A percentile compares a stretch with the other conserved stretches of the same genome.
phyloP scores from a whole-genome alignment of 2,797 vertebrate species.

The Helicolenus hilgendorfi region DNA sequence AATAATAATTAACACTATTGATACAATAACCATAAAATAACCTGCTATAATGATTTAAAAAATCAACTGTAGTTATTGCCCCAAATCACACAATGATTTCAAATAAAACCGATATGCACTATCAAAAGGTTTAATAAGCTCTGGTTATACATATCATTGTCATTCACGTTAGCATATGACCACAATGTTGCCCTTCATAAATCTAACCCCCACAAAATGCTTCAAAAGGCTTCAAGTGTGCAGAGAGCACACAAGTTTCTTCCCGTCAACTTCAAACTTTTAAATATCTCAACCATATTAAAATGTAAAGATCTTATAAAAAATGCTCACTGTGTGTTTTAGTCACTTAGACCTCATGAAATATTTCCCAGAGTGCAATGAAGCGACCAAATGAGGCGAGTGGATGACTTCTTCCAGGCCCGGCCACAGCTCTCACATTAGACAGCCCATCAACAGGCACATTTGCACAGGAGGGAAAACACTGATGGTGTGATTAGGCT shows the following conservation, averaged over 20 bases:
- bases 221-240: slow-evolving; percentile 7
- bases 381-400: slow-evolving; percentile 83
- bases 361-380: slow-evolving; percentile 89
- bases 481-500: slow-evolving; percentile 85
- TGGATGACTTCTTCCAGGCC: slow-evolving; percentile 82
- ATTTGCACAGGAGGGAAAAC: slow-evolving; percentile 70
- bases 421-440: slow-evolving; percentile 82
- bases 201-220: slow-evolving; percentile 1
- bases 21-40: background rate
- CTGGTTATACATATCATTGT: slow-evolving; percentile 3
- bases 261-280: slow-evolving; percentile 72
- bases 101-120: background rate
- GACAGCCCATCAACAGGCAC: slow-evolving; percentile 87
- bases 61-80: background rate
- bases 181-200: background rate
- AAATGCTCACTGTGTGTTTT: slow-evolving; percentile 88
- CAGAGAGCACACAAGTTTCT: slow-evolving; percentile 36
- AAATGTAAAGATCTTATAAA: slow-evolving; percentile 86
- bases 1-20: background rate
- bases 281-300: slow-evolving; percentile 84
- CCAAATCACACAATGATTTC: background rate
- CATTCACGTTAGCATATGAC: background rate
- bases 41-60: background rate
- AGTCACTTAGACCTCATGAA: slow-evolving; percentile 92
- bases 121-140: background rate